Evolutionary conservation across 2,888 invertebrate genomes (phyloP).

Genomic region (Protophormia terraenovae): DNA sequence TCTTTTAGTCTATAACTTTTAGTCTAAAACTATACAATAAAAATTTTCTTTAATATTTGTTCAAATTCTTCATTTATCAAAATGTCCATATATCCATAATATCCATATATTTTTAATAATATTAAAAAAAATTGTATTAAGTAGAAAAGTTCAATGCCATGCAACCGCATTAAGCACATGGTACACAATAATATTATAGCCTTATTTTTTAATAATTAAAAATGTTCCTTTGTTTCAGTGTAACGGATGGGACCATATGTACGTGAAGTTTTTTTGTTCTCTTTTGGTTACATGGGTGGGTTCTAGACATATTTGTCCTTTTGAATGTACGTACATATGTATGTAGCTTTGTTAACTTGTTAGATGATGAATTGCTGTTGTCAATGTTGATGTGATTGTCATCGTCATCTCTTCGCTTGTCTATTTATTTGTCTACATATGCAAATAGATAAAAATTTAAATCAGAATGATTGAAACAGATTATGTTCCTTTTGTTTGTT

Average conservation of each 20-base stretch:
- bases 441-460: constrained; percentile 61
- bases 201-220: background rate
- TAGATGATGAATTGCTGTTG: constrained; percentile 52
- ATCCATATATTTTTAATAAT: too few species aligned
- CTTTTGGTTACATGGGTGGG: background rate
- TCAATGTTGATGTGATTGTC: constrained; percentile 40
- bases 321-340: background rate
- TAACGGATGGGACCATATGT: background rate
- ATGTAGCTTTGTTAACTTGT: constrained; percentile 8
- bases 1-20: too few species aligned
- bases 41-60: too few species aligned
- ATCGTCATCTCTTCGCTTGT: constrained; percentile 44
- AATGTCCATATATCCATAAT: too few species aligned
- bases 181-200: too few species aligned
- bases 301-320: background rate
- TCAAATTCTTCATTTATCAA: too few species aligned
- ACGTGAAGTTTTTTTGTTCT: constrained; percentile 4
- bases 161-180: too few species aligned
- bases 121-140: too few species aligned
- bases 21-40: too few species aligned
- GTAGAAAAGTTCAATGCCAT: too few species aligned
- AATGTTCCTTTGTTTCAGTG: background rate
- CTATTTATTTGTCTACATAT: constrained; percentile 52
- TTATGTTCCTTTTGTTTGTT: constrained; percentile 52
- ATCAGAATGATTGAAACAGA: constrained; percentile 61